Evolutionary conservation across 1,140 invertebrate species (phyloP).

Genomic region (Rhysida immarginata): DNA sequence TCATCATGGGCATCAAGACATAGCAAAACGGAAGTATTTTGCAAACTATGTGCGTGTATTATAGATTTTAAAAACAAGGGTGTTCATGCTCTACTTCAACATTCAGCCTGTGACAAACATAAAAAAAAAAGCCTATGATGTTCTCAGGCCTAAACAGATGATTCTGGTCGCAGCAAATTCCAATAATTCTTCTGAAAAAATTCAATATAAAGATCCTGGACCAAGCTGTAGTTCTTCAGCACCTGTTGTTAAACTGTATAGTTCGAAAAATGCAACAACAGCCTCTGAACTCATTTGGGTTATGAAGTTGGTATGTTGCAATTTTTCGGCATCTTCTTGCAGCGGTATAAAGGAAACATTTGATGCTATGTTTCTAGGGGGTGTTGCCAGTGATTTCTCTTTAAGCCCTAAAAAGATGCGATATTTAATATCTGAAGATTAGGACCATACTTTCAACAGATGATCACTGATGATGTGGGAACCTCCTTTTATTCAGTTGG

Average conservation of each 20-base stretch:
- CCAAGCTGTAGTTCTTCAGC: neutral
- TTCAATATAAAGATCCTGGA: neutral
- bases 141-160: neutral
- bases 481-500: slow-evolving; percentile 4
- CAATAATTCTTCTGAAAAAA: too few species aligned
- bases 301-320: neutral
- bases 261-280: neutral
- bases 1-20: neutral
- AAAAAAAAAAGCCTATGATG: neutral
- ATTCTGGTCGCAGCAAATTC: neutral
- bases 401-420: slow-evolving; percentile 10
- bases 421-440: slow-evolving; percentile 18
- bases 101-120: neutral
- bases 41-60: neutral
- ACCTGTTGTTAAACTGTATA: neutral
- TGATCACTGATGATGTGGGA: slow-evolving; percentile 11
- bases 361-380: slow-evolving; percentile 5
- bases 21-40: neutral
- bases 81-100: neutral
- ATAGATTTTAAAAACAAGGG: neutral
- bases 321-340: neutral
- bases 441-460: slow-evolving; percentile 16
- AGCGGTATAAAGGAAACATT: neutral
- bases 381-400: slow-evolving; percentile 1
- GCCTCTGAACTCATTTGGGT: neutral